A percentile compares a stretch with the other conserved stretches of the same genome.
Conservation (phyloP, 2,888 invertebrate genomes). For the Spisula subtruncata region DNA sequence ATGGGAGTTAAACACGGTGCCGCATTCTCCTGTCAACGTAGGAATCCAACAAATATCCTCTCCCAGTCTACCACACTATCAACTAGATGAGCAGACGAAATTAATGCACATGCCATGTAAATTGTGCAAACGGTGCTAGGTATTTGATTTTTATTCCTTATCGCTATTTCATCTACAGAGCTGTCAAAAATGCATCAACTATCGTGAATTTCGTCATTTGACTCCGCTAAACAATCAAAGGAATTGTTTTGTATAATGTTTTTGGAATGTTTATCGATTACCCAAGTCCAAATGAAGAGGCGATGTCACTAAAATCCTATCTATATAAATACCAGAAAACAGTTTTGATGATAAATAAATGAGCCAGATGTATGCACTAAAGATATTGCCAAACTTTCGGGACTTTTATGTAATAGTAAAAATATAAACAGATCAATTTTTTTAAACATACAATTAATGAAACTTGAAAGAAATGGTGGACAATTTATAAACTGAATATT, state of each 20-base stretch:
- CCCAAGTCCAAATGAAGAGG: background rate
- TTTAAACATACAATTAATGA: too few species aligned
- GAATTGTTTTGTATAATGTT: background rate
- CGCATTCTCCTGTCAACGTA: slow-evolving; percentile 46
- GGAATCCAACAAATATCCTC: slow-evolving; percentile 31
- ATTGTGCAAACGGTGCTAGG: slow-evolving; percentile 7
- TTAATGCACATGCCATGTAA: slow-evolving; percentile 31
- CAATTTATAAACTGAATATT: too few species aligned
- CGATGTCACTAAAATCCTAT: background rate
- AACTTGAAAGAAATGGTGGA: too few species aligned
- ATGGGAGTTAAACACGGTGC: slow-evolving; percentile 38
- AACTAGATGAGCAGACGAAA: background rate
- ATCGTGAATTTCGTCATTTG: background rate
- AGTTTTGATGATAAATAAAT: background rate
- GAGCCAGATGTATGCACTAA: background rate
- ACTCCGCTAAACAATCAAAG: background rate
- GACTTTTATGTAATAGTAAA: background rate
- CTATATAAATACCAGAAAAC: background rate
- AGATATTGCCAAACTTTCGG: background rate
- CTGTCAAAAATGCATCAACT: slow-evolving; percentile 22
- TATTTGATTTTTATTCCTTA: slow-evolving; percentile 7
- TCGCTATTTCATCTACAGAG: background rate
- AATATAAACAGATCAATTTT: background rate
- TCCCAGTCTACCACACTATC: background rate
- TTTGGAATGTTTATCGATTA: background rate